Base-by-base conservation (phyloP, 2,797 vertebrate genomes). In the Discoglossus pictus region DNA sequence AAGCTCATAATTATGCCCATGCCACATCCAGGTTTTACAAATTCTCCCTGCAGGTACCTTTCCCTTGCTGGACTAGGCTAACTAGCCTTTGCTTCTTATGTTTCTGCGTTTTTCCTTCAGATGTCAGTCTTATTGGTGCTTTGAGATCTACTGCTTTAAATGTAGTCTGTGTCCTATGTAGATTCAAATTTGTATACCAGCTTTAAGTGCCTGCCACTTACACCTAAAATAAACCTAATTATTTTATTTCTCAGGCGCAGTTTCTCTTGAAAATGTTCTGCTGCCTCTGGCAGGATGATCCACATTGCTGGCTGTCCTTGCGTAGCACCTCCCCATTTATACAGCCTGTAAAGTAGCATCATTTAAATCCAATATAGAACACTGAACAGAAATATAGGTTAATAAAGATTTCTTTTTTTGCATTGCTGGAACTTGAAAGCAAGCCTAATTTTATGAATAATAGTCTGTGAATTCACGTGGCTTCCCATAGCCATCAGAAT, bases 191-290 rank as follows among this genome's bases (percentile, higher is more conserved):
- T 38, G 40, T 11, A 6, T n/a, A n/a, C n/a, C n/a, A n/a, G n/a
- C n/a, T n/a, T n/a, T n/a, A 13, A 48, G 31, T 61, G 25, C 27
- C 58, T 61, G 43, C 23, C 43, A 44, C 42, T n/a, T 42, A 43
- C 13, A 20, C 35, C 40, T 18, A 11, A 16, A n/a, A 21, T 34
- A 25, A n/a, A n/a, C n/a, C n/a, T n/a, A n/a, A 44, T 6, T 44
- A 6, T 24, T 24, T 46, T 51, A n/a, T 31, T 51, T 16, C n/a
- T 51, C 24, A 51, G n/a, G n/a, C n/a, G n/a, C n/a, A n/a, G n/a
- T 51, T 31, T 20, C n/a, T 18, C 39, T 46, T 59, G 20, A 44
- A n/a, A 27, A 59, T 59, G 23, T 47, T 24, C 16, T 51, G 20
- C 43, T 25, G 44, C 31, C 39, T 34, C 34, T 39, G 18, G 31